phyloP scores from a whole-genome alignment of 2,113 vertebrate genomes.

The Chloropsis hardwickii region DNA sequence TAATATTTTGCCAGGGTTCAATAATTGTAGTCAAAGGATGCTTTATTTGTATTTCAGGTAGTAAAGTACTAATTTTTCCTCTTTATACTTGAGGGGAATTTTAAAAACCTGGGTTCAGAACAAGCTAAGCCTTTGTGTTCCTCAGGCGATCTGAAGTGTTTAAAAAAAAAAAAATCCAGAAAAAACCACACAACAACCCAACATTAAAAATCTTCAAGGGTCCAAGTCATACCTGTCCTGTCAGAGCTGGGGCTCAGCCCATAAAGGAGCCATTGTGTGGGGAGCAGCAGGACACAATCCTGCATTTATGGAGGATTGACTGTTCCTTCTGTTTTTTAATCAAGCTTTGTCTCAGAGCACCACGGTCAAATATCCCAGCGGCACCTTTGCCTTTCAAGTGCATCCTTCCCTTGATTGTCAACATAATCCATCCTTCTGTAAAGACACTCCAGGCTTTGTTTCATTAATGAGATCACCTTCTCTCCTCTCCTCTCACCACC shows the following conservation, averaged over 20 bases:
- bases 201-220: background rate
- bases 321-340: constrained; percentile 35
- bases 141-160: background rate
- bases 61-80: background rate
- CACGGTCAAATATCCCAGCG: constrained; percentile 20
- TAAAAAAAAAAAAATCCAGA: background rate
- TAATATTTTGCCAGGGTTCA: background rate
- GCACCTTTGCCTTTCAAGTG: constrained; percentile 51
- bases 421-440: constrained; percentile 16
- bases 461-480: background rate
- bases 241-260: background rate
- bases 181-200: background rate
- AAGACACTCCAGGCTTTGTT: constrained; percentile 42
- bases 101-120: background rate
- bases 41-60: constrained; percentile 9
- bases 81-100: background rate
- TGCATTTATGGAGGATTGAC: constrained; percentile 34
- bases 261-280: constrained; percentile 50
- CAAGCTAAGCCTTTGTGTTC: constrained; percentile 19
- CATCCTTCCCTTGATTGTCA: constrained; percentile 11
- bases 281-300: constrained; percentile 31
- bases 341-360: constrained; percentile 31
- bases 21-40: constrained; percentile 15
- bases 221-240: constrained; percentile 7
- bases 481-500: background rate